Percentiles rank a stretch among this genome's conserved stretches.
These are phyloP conservation scores for Australoheros scitulus DNA, from an alignment of 2,113 vertebrate genomes.

Conservation along the genomic window DNA sequence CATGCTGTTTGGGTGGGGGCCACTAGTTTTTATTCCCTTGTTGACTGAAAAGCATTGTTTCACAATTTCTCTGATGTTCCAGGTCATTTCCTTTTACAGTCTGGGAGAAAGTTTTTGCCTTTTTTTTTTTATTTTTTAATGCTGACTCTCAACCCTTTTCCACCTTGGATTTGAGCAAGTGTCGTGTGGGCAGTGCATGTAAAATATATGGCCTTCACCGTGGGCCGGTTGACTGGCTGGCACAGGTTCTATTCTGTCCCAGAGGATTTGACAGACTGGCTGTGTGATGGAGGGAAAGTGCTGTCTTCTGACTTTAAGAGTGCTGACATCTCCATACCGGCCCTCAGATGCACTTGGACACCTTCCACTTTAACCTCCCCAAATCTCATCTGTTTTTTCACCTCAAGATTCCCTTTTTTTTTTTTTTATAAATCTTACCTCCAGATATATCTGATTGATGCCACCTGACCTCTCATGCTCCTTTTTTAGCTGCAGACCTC, in stretches of 20 bases:
- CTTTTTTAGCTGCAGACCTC: conserved; percentile 1
- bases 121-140: conserved; percentile 7
- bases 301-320: conserved; percentile 71
- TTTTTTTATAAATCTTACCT: conserved; percentile 16
- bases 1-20: neutral
- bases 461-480: conserved; percentile 24
- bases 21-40: neutral
- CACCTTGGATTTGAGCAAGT: conserved; percentile 33
- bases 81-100: conserved; percentile 5
- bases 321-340: conserved; percentile 73
- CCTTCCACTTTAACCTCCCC: neutral
- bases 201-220: conserved; percentile 57
- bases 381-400: conserved; percentile 1
- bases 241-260: conserved; percentile 51
- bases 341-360: neutral
- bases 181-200: conserved; percentile 58
- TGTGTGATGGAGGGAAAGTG: conserved; percentile 59
- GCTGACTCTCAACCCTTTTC: conserved; percentile 34
- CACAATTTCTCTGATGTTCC: neutral
- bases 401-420: neutral
- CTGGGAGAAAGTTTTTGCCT: conserved; percentile 16
- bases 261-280: conserved; percentile 49
- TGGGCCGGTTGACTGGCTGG: conserved; percentile 42
- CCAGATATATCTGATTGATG: conserved; percentile 46
- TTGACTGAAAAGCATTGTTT: conserved; percentile 47